Conservation (phyloP, 2,113 vertebrate species). For the Ariopsis seemanni region DNA sequence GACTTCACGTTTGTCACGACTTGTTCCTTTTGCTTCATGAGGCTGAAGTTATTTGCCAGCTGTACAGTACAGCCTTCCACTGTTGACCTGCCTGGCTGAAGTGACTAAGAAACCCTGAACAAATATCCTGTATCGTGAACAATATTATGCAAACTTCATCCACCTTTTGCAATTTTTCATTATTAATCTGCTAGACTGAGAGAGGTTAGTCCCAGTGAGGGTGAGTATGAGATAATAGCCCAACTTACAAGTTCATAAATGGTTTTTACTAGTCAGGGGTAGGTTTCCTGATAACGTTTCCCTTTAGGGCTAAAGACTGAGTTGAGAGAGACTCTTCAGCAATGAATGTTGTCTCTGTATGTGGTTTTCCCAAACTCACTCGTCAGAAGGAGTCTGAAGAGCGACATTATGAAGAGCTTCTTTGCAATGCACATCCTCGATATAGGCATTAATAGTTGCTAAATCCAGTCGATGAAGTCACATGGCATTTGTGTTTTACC, state of each 20-base stretch:
- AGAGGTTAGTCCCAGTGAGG: background rate
- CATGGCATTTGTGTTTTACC: no score
- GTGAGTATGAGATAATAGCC: background rate
- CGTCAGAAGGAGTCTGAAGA: no score
- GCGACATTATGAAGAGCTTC: no score
- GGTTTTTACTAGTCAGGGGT: background rate
- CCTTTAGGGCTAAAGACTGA: no score
- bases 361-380: no score
- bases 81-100: background rate
- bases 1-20: constrained; percentile 4
- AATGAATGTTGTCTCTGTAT: no score
- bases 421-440: no score
- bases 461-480: no score
- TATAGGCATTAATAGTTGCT: no score
- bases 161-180: background rate
- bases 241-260: background rate
- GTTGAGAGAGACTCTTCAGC: no score
- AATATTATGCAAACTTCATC: background rate
- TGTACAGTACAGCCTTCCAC: background rate
- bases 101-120: background rate
- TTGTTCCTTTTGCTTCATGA: constrained; percentile 9
- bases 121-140: constrained; percentile 1
- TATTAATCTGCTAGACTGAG: background rate
- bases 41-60: constrained; percentile 4
- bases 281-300: no score